phyloP scores from a whole-genome alignment of 2,888 invertebrate genomes.

The Amorpha juglandis region DNA sequence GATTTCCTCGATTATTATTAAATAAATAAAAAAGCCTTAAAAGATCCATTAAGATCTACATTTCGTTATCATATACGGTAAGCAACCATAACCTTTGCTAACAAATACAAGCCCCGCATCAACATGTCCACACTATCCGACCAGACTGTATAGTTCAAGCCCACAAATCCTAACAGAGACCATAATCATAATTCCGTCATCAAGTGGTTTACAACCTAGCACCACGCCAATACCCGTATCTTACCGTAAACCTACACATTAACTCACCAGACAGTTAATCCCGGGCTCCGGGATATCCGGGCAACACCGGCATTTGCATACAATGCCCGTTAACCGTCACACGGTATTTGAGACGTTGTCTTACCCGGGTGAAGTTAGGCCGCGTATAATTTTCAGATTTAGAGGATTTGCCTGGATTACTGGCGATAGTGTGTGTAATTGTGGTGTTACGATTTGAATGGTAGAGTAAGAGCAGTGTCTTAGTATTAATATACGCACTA shows the following conservation, averaged over 20 bases:
- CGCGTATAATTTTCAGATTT: conserved; percentile 37
- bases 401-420: conserved; percentile 29
- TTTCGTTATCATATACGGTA: no score
- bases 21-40: no score
- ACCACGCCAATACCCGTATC: conserved; percentile 41
- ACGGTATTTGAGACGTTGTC: conserved; percentile 68
- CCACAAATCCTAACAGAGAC: not conserved
- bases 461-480: not conserved
- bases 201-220: conserved; percentile 23
- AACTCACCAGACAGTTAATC: conserved; percentile 44
- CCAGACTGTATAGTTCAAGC: not conserved
- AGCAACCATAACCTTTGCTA: not conserved
- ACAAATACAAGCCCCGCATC: not conserved
- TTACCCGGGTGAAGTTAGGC: conserved; percentile 40
- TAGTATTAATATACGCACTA: not conserved
- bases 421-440: conserved; percentile 24
- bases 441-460: not conserved
- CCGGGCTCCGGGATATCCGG: conserved; percentile 60
- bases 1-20: no score
- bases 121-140: not conserved
- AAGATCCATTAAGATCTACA: no score
- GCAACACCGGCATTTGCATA: conserved; percentile 73
- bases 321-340: conserved; percentile 75
- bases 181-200: conserved; percentile 19
- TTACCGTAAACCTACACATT: conserved; percentile 43